Base-by-base conservation (phyloP, 2,113 vertebrate species). In the Centropristis striata region DNA sequence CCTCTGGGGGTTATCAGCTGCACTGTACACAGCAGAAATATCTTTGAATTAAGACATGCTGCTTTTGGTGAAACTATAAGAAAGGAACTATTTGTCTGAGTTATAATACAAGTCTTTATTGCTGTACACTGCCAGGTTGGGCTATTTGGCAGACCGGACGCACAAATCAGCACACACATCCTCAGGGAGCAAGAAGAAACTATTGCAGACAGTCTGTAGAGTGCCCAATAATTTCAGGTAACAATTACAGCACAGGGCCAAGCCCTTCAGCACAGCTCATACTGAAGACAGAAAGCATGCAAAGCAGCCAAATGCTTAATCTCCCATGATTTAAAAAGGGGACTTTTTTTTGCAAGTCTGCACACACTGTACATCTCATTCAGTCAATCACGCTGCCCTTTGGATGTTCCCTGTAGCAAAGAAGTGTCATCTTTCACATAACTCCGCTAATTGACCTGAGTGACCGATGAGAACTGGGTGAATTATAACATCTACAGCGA, bases 401-500 rank as follows among this genome's bases (percentile, higher is more conserved):
- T 88, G 75, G 74, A 83, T 83, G 85, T 55, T 76, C 86, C 66
- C 80, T 81, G 42, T 86, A 32, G 72, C 77, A 69, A 67, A 80
- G 77, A 77, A 5, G 69, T 23, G 69, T 73, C 57, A 75, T 76
- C 70, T 89, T 83, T 88, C 63, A 61, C 86, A 54, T 16, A 18
- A 54, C 28, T 80, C 68, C 77, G 81, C 71, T 91, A 92, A 92
- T 90, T 90, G 86, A 88, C 72, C 70, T 8, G 44, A 83, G 67
- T 73, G 77, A 78, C 63, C 16, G 27, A 49, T 14, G 61, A 74
- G 81, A 88, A 73, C 32, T 58, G 49, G 64, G 70, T 47, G 41
- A 88, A 66, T 86, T 75, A 76, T 77, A 57, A 50, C 85, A 41
- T 76, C 75, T 14, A n/a, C 68, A 27, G 67, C 12, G 18, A 72